Percentiles rank a stretch among this genome's conserved stretches.
Evolutionary conservation across 2,888 invertebrate species (phyloP).

Genomic region (Andrena haemorrhoa): DNA sequence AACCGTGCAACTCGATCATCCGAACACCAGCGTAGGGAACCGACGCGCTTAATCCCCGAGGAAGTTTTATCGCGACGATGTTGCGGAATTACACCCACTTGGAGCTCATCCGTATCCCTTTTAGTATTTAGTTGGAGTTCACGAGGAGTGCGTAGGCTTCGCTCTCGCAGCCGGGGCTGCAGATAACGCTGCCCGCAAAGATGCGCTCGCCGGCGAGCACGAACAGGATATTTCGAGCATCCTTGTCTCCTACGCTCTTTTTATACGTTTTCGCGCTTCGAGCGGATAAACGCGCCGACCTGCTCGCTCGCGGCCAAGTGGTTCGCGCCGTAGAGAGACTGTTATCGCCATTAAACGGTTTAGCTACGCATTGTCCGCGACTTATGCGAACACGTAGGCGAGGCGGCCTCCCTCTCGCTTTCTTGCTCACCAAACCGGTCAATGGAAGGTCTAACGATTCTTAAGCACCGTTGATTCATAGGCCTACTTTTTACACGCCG

Average conservation of each 20-base stretch:
- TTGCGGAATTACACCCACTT: conserved; percentile 27
- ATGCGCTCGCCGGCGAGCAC: conserved; percentile 9
- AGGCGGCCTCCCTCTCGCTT: conserved; percentile 50
- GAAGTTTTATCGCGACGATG: conserved; percentile 4
- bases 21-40: not conserved
- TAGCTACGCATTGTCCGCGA: conserved; percentile 57
- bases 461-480: conserved; percentile 69
- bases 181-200: conserved; percentile 37
- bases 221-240: conserved; percentile 43
- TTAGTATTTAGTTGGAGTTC: conserved; percentile 11
- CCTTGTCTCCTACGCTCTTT: conserved; percentile 29
- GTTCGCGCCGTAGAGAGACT: conserved; percentile 39
- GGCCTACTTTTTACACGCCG: conserved; percentile 57
- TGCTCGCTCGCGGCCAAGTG: conserved; percentile 4
- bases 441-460: conserved; percentile 74
- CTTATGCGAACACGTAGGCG: conserved; percentile 66
- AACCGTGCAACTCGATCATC: not conserved
- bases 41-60: not conserved
- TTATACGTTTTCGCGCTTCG: conserved; percentile 20
- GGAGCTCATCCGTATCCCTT: conserved; percentile 14
- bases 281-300: conserved; percentile 28
- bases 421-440: conserved; percentile 51
- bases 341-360: conserved; percentile 69
- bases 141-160: conserved; percentile 35
- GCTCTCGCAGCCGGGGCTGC: not conserved